phyloP scores from a whole-genome alignment of 2,797 vertebrate species.

The Onychomys arenicola region DNA sequence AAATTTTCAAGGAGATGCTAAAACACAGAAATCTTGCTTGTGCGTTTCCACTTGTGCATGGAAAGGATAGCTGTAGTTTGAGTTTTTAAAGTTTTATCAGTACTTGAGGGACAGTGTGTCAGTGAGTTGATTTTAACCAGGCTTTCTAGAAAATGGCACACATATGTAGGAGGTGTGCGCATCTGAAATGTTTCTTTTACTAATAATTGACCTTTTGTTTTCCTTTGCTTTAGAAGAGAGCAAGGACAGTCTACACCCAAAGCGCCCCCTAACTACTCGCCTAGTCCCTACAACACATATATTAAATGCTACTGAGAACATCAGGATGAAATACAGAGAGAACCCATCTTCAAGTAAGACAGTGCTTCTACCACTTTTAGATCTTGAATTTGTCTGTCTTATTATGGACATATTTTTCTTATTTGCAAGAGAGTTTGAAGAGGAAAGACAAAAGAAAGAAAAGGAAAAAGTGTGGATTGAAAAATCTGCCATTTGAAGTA shows the following conservation, averaged over 20 bases:
- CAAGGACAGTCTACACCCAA: slow-evolving; percentile 73
- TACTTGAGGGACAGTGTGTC: background rate
- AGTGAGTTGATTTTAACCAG: slow-evolving; percentile 37
- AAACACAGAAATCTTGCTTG: background rate
- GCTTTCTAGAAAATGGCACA: background rate
- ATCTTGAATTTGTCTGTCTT: slow-evolving; percentile 47
- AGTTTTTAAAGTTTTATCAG: background rate
- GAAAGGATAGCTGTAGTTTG: background rate
- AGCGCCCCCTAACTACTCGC: slow-evolving; percentile 65
- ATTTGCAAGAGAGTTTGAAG: slow-evolving; percentile 60
- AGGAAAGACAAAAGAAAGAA: slow-evolving; percentile 26
- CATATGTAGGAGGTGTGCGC: background rate
- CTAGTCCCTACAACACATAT: slow-evolving; percentile 69
- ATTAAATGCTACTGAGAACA: slow-evolving; percentile 82
- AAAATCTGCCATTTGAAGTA: slow-evolving; percentile 47
- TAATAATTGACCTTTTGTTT: slow-evolving; percentile 64
- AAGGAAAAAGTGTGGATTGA: background rate
- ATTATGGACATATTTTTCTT: slow-evolving; percentile 49
- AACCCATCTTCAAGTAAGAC: slow-evolving; percentile 79
- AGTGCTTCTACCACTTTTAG: slow-evolving; percentile 39
- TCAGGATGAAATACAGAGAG: slow-evolving; percentile 73
- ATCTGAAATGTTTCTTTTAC: slow-evolving; percentile 40
- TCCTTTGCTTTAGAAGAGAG: slow-evolving; percentile 78
- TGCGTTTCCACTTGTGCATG: background rate
- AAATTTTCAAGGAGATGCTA: background rate